Evolutionary conservation across 2,888 invertebrate genomes (phyloP).

Genomic region (Tiphia femorata): DNA sequence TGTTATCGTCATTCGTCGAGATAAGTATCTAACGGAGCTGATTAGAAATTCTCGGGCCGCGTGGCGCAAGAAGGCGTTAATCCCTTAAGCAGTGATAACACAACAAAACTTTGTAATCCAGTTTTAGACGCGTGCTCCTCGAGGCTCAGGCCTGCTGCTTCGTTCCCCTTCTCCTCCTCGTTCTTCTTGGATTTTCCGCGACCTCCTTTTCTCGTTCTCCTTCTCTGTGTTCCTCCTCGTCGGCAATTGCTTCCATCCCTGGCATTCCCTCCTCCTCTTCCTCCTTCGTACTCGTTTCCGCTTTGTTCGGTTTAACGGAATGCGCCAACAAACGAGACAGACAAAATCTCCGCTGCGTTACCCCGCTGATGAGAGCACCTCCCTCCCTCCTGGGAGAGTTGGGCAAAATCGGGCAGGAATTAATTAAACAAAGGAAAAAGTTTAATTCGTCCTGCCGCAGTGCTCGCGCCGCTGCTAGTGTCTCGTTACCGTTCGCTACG

Average conservation of each 20-base stretch:
- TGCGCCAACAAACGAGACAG: conserved; percentile 5
- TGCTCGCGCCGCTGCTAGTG: too few relatives aligned
- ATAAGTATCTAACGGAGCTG: conserved; percentile 22
- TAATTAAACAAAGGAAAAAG: conserved; percentile 29
- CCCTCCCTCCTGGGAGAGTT: not conserved
- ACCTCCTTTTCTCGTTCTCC: not conserved
- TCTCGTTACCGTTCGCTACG: too few relatives aligned
- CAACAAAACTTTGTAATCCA: conserved; percentile 49
- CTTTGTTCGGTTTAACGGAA: conserved; percentile 17
- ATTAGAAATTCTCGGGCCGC: conserved; percentile 34
- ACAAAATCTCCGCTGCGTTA: conserved; percentile 8
- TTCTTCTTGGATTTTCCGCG: not conserved
- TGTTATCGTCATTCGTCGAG: conserved; percentile 15
- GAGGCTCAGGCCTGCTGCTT: not conserved
- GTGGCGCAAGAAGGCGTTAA: conserved; percentile 37
- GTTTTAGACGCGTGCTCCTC: conserved; percentile 38
- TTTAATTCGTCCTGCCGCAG: not conserved
- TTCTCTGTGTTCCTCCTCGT: not conserved
- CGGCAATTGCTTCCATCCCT: not conserved
- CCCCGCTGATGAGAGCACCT: not conserved
- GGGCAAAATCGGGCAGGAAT: conserved; percentile 24
- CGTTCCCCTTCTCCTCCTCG: not conserved
- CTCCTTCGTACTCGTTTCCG: not conserved
- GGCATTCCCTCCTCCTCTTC: not conserved
- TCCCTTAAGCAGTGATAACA: conserved; percentile 47